Base-by-base conservation (phyloP, 2,888 invertebrate genomes). In the Magallana nippona region DNA sequence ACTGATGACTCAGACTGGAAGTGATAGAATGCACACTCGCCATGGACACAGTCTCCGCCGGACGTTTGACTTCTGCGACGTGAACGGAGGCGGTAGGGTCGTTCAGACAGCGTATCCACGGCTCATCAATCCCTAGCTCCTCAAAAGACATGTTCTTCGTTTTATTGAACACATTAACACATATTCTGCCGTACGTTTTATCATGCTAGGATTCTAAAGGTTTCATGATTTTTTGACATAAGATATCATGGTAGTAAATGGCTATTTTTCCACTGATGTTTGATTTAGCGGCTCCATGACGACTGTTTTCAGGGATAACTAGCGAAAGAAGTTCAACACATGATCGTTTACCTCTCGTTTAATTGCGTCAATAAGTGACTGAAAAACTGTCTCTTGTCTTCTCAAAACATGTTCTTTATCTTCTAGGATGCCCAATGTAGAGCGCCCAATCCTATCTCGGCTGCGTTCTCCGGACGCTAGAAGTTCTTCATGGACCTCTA, bases 221-320 rank as follows among this genome's bases (percentile, higher is more conserved):
- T 10, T 88, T 86, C 87, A 92, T 89, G 8, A 90, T 86, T 79
- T 88, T 85, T 3, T 86, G 81, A 81, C 91, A 92, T 27, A 93
- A 87, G 81, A 91, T 90, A n/a, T 86, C 87, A 63, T 92, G 91
- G 83, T 93, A 93, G 63, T 90, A 89, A 79, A 91, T 86, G 89
- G 92, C 92, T 15, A 92, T 86, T 79, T 92, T 92, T 79, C 89
- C 89, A 19, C 82, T 71, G 27, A 58, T 85, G 83, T 57, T 83
- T 79, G 60, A 13, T 13, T 55, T 13, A 13, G 19, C 19, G 19
- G 10, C 27, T 15, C 79, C 56, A 27, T 15, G 10, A 0, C 17
- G 2, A 10, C 57, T 79, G 17, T 56, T 19, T 17, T 79, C 27
- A 57, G 79, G 22, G 19, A 56, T 27, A 27, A 22, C 57, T 22